Conservation (phyloP, 37 sponge, comb jelly and placozoan species). For the Lycopodina hypogea region DNA sequence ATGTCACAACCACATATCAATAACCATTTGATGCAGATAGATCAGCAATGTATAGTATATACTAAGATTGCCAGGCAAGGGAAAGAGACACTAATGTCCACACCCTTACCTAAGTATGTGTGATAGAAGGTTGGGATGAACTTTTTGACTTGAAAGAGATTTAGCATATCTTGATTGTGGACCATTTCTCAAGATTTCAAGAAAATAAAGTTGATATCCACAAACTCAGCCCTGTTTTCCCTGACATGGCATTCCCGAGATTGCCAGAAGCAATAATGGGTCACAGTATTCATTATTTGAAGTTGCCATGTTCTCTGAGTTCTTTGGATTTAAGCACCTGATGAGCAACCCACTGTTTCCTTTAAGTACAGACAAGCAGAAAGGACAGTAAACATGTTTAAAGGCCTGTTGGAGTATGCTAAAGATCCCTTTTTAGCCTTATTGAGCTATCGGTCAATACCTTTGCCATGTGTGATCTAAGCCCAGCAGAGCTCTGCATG, state of each 20-base stretch:
- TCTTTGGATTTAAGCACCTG: slow-evolving; percentile 37
- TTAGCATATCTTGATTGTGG: background rate
- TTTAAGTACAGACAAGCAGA: slow-evolving; percentile 55
- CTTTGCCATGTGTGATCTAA: slow-evolving; percentile 43
- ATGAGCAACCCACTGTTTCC: slow-evolving; percentile 54
- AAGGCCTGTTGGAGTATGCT: slow-evolving; percentile 10
- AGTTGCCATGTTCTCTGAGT: slow-evolving; percentile 27
- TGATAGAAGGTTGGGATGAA: slow-evolving; percentile 57
- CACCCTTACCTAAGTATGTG: slow-evolving; percentile 35
- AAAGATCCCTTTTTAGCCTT: slow-evolving; percentile 28
- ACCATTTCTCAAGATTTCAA: slow-evolving; percentile 1
- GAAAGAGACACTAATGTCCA: slow-evolving; percentile 29
- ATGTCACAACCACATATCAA: slow-evolving; percentile 39
- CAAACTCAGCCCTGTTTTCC: slow-evolving; percentile 33
- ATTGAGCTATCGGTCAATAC: slow-evolving; percentile 55
- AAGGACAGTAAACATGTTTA: slow-evolving; percentile 39
- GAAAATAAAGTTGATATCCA: slow-evolving; percentile 24
- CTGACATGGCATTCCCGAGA: slow-evolving; percentile 36
- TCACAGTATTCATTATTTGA: slow-evolving; percentile 27
- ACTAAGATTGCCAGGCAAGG: background rate
- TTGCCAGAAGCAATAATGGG: slow-evolving; percentile 34
- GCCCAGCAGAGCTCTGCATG: slow-evolving; percentile 53
- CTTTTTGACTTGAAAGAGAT: background rate
- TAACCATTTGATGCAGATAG: slow-evolving; percentile 9
- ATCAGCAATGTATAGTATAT: slow-evolving; percentile 24